Evolutionary conservation across 2,113 vertebrate species (phyloP).

Genomic region (Nyctereutes procyonoides): DNA sequence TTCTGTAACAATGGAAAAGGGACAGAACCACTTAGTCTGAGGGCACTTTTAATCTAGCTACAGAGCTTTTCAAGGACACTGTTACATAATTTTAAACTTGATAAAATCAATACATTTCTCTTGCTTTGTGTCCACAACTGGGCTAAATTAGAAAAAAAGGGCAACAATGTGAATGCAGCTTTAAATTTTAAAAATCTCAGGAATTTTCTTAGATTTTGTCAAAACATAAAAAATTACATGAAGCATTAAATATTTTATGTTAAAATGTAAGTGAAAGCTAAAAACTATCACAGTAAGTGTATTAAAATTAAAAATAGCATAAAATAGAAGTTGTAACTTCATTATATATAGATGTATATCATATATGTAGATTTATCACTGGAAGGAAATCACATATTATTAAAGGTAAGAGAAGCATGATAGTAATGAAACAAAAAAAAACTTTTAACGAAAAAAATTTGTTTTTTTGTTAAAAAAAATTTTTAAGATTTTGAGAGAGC

Average conservation of each 20-base stretch:
- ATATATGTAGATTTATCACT: neutral
- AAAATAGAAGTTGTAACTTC: constrained; percentile 29
- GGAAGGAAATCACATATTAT: neutral
- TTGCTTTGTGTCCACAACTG: neutral
- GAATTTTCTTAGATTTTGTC: constrained; percentile 29
- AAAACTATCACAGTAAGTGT: neutral
- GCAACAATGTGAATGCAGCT: neutral
- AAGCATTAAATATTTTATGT: neutral
- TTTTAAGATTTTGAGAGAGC: neutral
- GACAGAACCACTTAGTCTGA: neutral
- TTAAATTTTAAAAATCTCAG: neutral
- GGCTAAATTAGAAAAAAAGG: constrained; percentile 18
- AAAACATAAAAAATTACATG: neutral
- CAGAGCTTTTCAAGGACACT: neutral
- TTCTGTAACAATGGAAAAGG: neutral
- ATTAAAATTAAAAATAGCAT: constrained; percentile 41
- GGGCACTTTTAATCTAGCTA: neutral
- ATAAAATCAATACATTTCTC: neutral
- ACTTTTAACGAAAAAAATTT: neutral
- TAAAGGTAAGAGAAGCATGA: constrained; percentile 12
- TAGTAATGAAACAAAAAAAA: neutral
- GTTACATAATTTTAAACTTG: neutral
- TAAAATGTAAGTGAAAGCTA: constrained; percentile 36
- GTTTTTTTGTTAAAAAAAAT: neutral
- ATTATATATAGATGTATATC: neutral